Evolutionary conservation across 2,888 invertebrate species (phyloP).

Genomic region (Drosophila eohydei): DNA sequence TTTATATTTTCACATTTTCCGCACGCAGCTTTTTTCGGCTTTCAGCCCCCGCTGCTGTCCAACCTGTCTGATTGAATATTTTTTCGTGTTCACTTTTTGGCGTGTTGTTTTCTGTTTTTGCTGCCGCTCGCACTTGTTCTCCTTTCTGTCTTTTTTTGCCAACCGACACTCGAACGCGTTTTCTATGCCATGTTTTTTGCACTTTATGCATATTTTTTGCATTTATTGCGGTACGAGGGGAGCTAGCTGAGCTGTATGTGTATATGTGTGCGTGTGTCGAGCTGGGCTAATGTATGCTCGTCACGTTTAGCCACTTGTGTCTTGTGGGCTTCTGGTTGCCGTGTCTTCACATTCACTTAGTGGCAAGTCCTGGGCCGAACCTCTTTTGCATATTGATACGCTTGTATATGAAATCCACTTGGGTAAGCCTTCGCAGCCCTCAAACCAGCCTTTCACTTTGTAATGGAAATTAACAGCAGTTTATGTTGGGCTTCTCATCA

Average conservation of each 20-base stretch:
- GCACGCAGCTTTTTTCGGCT: constrained; percentile 32
- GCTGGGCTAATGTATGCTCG: constrained; percentile 72
- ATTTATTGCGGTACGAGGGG: constrained; percentile 61
- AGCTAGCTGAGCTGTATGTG: background rate
- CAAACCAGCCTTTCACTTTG: constrained; percentile 26
- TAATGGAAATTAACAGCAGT: constrained; percentile 66
- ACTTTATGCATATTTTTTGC: constrained; percentile 74
- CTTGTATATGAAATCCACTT: constrained; percentile 51
- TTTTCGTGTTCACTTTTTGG: constrained; percentile 48
- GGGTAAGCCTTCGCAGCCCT: constrained; percentile 1
- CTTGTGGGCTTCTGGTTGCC: constrained; percentile 51
- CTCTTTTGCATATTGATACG: constrained; percentile 75
- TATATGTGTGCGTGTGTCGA: background rate
- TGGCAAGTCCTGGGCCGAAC: constrained; percentile 51
- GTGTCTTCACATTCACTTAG: constrained; percentile 74
- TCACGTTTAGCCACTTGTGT: constrained; percentile 81
- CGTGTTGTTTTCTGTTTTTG: constrained; percentile 36
- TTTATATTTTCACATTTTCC: constrained; percentile 25
- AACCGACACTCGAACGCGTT: constrained; percentile 44
- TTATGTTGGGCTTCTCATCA: constrained; percentile 33
- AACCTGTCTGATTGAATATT: constrained; percentile 72
- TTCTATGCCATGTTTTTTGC: constrained; percentile 58
- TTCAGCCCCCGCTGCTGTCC: constrained; percentile 6
- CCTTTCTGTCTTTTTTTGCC: constrained; percentile 26
- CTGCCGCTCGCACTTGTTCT: constrained; percentile 56